Evolutionary conservation across 2,113 vertebrate species (phyloP), one percentile per base, ranked within the genome.

Genomic region (Rhinolophus ferrumequinum): DNA sequence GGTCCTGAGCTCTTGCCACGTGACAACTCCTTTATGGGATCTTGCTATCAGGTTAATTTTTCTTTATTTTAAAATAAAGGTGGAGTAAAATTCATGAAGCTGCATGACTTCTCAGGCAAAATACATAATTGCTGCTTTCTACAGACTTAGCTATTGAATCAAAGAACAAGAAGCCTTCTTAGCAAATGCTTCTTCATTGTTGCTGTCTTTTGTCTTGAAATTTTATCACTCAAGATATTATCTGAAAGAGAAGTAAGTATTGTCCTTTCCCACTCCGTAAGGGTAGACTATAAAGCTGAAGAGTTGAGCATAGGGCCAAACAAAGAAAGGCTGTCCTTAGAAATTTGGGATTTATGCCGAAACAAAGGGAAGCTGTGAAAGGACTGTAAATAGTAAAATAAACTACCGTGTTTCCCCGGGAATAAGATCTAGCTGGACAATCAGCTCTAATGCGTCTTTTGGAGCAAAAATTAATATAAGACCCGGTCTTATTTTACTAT

Each of bases 51-150:
- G 81, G 19, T 66, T 50, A 64, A 54, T 2, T 44, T 73, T 66
- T 84, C 19, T 38, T 86, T 47, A 56, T 69, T 88, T 81, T 56
- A 38, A 66, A 87, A 72, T n/a, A 87, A 91, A 96, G 69, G 50
- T 81, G 28, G 56, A 60, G 4, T 66, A 35, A 87, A 81, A 54
- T 56, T 75, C 58, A 62, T 80, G 56, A 64, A 85, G 11, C 38
- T 79, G 33, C 33, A 66, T 54, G 66, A 76, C 76, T 54, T 87
- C 10, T n/a, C 60, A 2, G 83, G 44, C 56, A 77, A 44, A 44
- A 44, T 82, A 66, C 2, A 67, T 86, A 91, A 76, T 33, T 22
- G 50, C 52, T 87, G 13, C 67, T 87, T 82, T 60, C 60, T 28
- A 58, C 2, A 67, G 58, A 75, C 38, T 72, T 75, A 75, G 38